Evolutionary conservation across 1,140 invertebrate species (phyloP), one percentile per base, ranked within the genome.

Genomic region (Musca domestica): DNA sequence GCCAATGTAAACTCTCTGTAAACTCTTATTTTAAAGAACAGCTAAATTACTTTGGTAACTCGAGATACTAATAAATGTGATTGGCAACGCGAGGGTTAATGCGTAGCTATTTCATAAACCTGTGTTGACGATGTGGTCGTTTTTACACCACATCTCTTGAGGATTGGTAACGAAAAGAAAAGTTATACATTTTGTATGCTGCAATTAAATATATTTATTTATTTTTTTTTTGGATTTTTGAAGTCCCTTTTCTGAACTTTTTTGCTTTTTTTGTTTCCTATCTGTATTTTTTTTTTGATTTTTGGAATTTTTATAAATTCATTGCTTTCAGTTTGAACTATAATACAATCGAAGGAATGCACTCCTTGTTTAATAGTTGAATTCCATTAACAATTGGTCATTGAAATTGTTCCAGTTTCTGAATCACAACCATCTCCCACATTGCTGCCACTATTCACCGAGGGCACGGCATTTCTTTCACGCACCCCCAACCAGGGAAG

Each of bases 401-500:
- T 49, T 17, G 49, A 52, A 10, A 66, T 49, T 6, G 65, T 54
- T 15, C 63, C 34, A 9, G 19, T 49, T 12, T 66, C 65, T 14
- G 48, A 15, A 15, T 61, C 56, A 25, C 25, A 17, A 25, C 56
- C 19, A 64, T 51, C 49, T 1, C 19, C 20, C 41, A n/a, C 51
- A n/a, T 25, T 49, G 17, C 49, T n/a, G 20, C 49, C 65, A 7
- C 25, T 20, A 19, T 15, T n/a, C 19, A 49, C 25, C 1, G 64
- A 22, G 2, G 48, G 10, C 25, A 25, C 58, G 9, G 30, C 23
- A 1, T 79, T 74, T 41, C 67, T 73, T 67, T 90, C 88, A 0
- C 84, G 85, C 25, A 90, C 87, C 30, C 88, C 89, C 83, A 91
- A 84, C 89, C 90, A 91, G 6, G 89, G 88, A 20, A 90, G 79